Conservation (phyloP, 1,140 invertebrate genomes). For the Macrobrachium rosenbergii region DNA sequence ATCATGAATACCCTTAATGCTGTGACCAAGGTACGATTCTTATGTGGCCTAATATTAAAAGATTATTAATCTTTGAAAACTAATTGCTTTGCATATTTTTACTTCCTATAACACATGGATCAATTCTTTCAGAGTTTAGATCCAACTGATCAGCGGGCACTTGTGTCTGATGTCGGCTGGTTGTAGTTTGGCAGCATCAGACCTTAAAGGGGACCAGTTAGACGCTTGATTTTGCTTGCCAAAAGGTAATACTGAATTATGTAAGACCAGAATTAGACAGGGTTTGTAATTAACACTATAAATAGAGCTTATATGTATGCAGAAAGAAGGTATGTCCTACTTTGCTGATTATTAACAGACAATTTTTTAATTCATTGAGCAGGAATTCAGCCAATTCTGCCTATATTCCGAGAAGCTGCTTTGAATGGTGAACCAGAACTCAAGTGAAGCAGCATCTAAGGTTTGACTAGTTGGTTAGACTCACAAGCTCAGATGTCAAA, state of each 20-base stretch:
- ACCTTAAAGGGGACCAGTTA: conserved; percentile 85
- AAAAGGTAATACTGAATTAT: conserved; percentile 74
- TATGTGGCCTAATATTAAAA: neutral
- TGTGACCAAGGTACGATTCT: conserved; percentile 78
- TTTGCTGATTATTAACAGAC: too few relatives aligned
- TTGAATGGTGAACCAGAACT: conserved; percentile 93
- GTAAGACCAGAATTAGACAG: too few relatives aligned
- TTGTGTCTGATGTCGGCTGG: conserved; percentile 90
- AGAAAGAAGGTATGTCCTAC: too few relatives aligned
- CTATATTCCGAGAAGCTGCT: conserved; percentile 96
- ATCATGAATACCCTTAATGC: conserved; percentile 91
- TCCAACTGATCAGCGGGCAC: conserved; percentile 84
- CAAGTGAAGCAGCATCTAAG: conserved; percentile 96
- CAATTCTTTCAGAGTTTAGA: conserved; percentile 76
- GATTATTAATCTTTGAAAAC: neutral
- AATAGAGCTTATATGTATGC: too few relatives aligned
- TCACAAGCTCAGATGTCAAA: conserved; percentile 86
- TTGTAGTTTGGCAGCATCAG: conserved; percentile 88
- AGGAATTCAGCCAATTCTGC: conserved; percentile 93
- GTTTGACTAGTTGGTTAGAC: conserved; percentile 88
- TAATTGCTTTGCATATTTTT: too few relatives aligned
- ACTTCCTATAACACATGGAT: too few relatives aligned
- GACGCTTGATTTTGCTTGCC: conserved; percentile 96
- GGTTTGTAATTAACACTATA: too few relatives aligned
- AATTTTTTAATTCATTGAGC: conserved; percentile 5